phyloP scores from a whole-genome alignment of 2,113 vertebrate genomes.

The Onychorhynchus coronatus region DNA sequence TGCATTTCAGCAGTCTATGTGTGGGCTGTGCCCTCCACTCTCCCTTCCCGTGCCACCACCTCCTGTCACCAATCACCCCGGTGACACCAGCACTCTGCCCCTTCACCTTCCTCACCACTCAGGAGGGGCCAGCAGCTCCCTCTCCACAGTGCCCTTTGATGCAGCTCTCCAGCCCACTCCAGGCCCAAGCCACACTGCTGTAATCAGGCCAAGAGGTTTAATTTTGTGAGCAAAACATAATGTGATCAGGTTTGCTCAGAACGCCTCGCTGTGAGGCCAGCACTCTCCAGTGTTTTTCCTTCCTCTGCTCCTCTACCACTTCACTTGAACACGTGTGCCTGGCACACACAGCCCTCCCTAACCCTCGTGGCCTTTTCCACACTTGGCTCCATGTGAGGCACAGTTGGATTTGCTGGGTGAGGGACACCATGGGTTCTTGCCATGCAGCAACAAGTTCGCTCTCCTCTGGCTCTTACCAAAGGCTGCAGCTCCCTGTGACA shows the following conservation, averaged over 20 bases:
- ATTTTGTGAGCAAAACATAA: not conserved
- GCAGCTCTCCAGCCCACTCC: not conserved
- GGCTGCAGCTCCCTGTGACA: not conserved
- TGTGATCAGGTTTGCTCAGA: not conserved
- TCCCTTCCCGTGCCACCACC: not conserved
- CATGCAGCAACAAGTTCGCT: fast-evolving
- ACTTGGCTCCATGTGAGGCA: fast-evolving
- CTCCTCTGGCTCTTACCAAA: not conserved
- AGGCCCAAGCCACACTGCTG: not conserved
- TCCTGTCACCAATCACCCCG: fast-evolving
- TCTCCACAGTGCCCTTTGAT: not conserved
- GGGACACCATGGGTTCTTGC: fast-evolving
- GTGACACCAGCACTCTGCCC: fast-evolving
- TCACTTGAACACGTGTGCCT: not conserved
- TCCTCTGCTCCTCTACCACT: not conserved
- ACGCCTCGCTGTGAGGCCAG: fast-evolving
- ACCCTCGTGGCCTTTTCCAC: not conserved
- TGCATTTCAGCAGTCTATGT: not conserved
- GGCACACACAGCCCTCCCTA: not conserved
- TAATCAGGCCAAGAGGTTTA: not conserved
- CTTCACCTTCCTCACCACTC: not conserved
- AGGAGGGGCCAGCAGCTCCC: fast-evolving
- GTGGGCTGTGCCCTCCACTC: not conserved
- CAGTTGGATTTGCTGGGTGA: not conserved
- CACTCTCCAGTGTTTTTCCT: not conserved